Evolutionary conservation across 2,113 vertebrate genomes (phyloP).

Genomic region (Dermatemys mawii): DNA sequence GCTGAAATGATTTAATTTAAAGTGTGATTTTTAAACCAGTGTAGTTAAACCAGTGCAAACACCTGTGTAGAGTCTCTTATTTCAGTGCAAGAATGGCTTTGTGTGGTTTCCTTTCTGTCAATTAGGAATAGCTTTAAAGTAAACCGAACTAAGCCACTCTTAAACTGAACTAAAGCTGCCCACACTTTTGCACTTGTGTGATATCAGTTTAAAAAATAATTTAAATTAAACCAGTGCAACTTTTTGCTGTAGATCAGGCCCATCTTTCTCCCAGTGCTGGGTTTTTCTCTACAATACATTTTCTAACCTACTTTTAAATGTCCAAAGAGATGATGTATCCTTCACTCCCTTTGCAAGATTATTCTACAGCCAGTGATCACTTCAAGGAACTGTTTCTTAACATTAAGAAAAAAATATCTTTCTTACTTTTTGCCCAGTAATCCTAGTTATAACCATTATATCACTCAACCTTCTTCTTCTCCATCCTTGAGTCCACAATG

Average conservation of each 20-base stretch:
- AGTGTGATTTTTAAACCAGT: not conserved
- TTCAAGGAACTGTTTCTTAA: not conserved
- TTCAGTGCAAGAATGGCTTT: not conserved
- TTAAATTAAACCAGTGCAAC: not conserved
- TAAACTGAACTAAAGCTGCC: not conserved
- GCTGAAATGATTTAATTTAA: not conserved
- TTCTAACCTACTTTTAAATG: not conserved
- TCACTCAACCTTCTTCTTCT: not conserved
- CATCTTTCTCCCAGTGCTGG: not conserved
- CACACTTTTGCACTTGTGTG: fast-evolving
- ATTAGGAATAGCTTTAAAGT: not conserved
- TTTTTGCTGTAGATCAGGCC: not conserved
- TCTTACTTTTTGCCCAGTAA: not conserved
- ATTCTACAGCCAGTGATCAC: not conserved
- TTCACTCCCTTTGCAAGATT: not conserved
- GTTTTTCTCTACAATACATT: not conserved
- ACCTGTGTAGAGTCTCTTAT: not conserved
- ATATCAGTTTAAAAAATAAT: not conserved
- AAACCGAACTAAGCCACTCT: not conserved
- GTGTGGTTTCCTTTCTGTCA: not conserved
- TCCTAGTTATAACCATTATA: not conserved
- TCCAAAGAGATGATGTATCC: not conserved
- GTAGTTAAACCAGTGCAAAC: not conserved
- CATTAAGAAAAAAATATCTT: not conserved
- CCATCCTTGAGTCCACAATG: not conserved